Evolutionary conservation across 2,888 invertebrate species (phyloP), one percentile per base, ranked within the genome.

Genomic region (Frankliniella intonsa): DNA sequence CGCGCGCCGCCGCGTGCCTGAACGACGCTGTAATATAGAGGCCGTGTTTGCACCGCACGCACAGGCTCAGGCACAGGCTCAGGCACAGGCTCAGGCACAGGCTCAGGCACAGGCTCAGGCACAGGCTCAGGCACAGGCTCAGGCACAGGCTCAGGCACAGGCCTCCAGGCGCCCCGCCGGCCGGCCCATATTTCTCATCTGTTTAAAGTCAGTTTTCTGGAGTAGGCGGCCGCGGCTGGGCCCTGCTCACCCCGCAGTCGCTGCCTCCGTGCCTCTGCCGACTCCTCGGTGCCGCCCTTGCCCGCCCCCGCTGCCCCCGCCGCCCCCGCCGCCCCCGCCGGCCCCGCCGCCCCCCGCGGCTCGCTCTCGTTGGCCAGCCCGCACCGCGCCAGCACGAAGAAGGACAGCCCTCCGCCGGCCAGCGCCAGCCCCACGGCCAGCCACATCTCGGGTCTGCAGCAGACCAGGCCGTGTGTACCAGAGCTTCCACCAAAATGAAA

Each of bases 371-470:
- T 25, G 69, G 25, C 69, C 25, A 38, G 2, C 2, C 69, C 25
- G 69, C 22, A 62, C 69, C 69, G 69, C 11, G 69, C 69, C 69
- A 76, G 69, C 22, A 76, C 25, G 69, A 76, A 76, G 69, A 76
- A 76, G 22, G 25, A 12, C 25, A 76, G 25, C 7, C 69, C 69
- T 22, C 69, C 69, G 22, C 69, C 69, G 25, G 25, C 69, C 25
- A 76, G 25, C 69, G 69, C 69, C 69, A 76, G 69, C 25, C 69
- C 69, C 69, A 76, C 69, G 22, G 69, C 69, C 69, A 76, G 69
- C 69, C 69, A 76, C 69, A 76, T 76, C 69, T 76, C 69, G 7
- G 69, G 69, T 22, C 69, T 76, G 69, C 25, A 22, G 25, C 11
- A 76, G 10, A 10, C 22, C 69, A 22, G 25, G 5, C 19, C 11